A percentile compares a stretch with the other conserved stretches of the same genome.
Conservation (phyloP, 2,888 invertebrate genomes). For the Xanthia icteritia region DNA sequence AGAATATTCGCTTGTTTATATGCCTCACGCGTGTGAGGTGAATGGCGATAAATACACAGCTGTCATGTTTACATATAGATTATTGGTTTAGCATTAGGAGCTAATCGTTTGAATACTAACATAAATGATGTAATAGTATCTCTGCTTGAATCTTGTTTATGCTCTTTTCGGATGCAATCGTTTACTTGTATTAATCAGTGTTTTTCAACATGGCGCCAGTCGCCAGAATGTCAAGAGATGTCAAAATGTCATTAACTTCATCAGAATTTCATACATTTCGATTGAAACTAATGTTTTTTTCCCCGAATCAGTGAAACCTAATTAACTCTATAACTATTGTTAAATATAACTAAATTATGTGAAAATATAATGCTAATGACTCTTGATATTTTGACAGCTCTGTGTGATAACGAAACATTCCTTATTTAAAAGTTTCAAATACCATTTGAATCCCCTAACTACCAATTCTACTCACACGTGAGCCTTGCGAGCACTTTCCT, state of each 20-base stretch:
- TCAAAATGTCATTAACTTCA: neutral
- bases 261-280: neutral
- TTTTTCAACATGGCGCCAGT: neutral
- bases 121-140: slow-evolving; percentile 28
- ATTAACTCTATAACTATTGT: neutral
- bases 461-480: slow-evolving; percentile 47
- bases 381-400: neutral
- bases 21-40: slow-evolving; percentile 37
- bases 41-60: slow-evolving; percentile 53
- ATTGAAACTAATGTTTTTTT: neutral
- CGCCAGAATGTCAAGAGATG: neutral
- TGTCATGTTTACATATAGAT: slow-evolving; percentile 59
- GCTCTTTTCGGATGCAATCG: slow-evolving; percentile 41
- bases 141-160: neutral
- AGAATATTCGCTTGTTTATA: slow-evolving; percentile 41
- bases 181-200: neutral
- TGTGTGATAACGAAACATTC: neutral
- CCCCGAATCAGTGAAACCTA: neutral
- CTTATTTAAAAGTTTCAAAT: neutral
- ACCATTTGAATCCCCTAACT: neutral
- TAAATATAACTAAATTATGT: neutral
- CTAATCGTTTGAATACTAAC: slow-evolving; percentile 51
- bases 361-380: no score
- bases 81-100: slow-evolving; percentile 48
- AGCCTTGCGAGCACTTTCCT: slow-evolving; percentile 83